Conservation (phyloP, 2,113 vertebrate genomes). For the Plecturocebus donacophilus region DNA sequence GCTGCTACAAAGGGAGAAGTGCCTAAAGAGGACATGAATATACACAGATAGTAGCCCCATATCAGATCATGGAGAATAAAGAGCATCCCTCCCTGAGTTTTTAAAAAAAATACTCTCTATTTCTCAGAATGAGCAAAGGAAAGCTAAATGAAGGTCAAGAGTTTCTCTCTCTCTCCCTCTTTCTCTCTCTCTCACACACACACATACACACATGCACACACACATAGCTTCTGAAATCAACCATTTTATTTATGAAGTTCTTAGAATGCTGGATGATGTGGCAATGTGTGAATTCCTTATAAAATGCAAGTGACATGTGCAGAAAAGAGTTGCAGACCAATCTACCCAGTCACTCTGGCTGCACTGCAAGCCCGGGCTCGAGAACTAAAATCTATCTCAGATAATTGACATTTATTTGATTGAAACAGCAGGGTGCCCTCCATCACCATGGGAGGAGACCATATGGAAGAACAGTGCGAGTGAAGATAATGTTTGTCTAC, state of each 20-base stretch:
- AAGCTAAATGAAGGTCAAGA: conserved; percentile 26
- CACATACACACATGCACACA: not conserved
- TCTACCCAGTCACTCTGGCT: conserved; percentile 74
- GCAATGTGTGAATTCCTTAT: conserved; percentile 68
- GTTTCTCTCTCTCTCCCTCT: not conserved
- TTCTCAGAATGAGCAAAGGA: not conserved
- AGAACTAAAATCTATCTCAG: conserved; percentile 90
- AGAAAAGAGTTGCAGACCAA: conserved; percentile 76
- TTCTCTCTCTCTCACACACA: not conserved
- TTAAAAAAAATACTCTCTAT: not conserved
- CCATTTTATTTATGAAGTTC: conserved; percentile 65
- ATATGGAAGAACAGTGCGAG: conserved; percentile 91
- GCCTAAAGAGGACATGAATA: not conserved
- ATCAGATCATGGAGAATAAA: not conserved
- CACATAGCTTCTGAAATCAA: conserved; percentile 57
- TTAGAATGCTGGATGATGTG: conserved; percentile 30
- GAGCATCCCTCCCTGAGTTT: not conserved
- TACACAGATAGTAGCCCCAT: not conserved
- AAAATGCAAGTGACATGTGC: conserved; percentile 70
- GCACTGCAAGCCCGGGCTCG: conserved; percentile 77
- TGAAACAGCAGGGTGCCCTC: conserved; percentile 91
- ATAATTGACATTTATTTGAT: conserved; percentile 97
- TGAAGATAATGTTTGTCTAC: conserved; percentile 90
- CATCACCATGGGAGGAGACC: conserved; percentile 89
- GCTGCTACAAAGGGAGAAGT: not conserved